Percentiles rank a stretch among this genome's conserved stretches.
Conservation (phyloP, 2,797 vertebrate species). For the Ctenochaetus hawaiiensis region DNA sequence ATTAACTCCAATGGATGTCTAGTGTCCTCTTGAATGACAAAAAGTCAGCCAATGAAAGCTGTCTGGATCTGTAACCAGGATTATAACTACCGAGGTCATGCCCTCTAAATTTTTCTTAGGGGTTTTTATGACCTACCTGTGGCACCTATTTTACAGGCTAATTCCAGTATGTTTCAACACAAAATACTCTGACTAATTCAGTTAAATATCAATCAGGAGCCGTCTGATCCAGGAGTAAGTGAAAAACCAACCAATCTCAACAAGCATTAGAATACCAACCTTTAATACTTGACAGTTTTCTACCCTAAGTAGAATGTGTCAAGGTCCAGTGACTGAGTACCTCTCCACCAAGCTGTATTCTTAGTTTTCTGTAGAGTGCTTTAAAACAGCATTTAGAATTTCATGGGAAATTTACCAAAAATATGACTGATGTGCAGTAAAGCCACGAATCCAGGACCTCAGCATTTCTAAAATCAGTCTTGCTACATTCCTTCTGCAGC, state of each 20-base stretch:
- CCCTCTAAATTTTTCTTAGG: neutral
- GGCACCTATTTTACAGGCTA: neutral
- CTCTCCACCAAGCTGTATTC: no score
- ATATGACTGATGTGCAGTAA: neutral
- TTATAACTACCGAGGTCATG: neutral
- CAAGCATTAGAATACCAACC: no score
- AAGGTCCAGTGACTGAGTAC: neutral
- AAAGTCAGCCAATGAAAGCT: neutral
- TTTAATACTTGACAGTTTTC: neutral
- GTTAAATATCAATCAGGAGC: neutral
- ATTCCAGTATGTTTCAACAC: neutral
- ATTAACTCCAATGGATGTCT: neutral
- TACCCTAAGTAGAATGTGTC: neutral
- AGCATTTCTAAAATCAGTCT: neutral
- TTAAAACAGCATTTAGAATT: neutral
- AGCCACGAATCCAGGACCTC: neutral
- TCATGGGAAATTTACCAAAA: neutral
- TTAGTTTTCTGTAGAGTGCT: no score
- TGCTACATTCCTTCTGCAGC: neutral
- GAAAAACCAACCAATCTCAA: neutral
- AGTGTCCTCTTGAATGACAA: neutral
- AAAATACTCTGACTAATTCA: neutral
- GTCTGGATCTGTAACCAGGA: neutral
- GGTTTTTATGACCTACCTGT: neutral
- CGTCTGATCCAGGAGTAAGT: neutral